Conservation (phyloP, 1,140 invertebrate genomes). For the Drosophila hydei region DNA sequence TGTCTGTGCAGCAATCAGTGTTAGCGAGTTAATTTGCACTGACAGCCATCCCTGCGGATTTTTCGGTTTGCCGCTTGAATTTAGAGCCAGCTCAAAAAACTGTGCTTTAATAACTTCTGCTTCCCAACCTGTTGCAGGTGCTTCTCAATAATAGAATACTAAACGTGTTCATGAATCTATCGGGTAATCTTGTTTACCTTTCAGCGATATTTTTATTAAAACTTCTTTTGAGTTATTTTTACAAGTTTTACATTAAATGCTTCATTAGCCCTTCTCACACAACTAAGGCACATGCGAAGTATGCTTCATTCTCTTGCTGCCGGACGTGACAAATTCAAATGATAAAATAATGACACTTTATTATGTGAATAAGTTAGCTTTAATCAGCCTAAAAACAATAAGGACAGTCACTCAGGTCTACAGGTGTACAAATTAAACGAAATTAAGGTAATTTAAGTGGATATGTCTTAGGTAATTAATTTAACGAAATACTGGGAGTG, state of each 20-base stretch:
- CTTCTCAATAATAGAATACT: background rate
- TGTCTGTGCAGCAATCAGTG: constrained; percentile 32
- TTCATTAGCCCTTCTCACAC: constrained; percentile 8
- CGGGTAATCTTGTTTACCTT: background rate
- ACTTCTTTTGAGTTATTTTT: constrained; percentile 5
- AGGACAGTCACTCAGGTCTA: constrained; percentile 18
- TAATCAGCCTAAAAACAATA: constrained; percentile 33
- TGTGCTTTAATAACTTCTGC: too few species aligned
- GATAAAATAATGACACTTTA: constrained; percentile 1
- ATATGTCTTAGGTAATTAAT: constrained; percentile 13
- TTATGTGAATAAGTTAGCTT: constrained; percentile 22
- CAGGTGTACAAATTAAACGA: constrained; percentile 19
- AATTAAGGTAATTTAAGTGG: constrained; percentile 29
- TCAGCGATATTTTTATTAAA: constrained; percentile 22
- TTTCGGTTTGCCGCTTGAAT: constrained; percentile 15
- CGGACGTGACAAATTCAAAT: background rate
- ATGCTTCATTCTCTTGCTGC: constrained; percentile 12
- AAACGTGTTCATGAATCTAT: background rate
- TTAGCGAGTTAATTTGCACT: constrained; percentile 14
- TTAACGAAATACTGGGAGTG: constrained; percentile 38
- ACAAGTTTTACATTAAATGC: constrained; percentile 35
- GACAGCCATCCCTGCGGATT: constrained; percentile 17
- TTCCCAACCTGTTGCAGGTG: constrained; percentile 15
- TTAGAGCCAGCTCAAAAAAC: background rate
- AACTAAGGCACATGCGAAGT: constrained; percentile 37